Evolutionary conservation across 2,113 vertebrate species (phyloP), one percentile per base, ranked within the genome.

Genomic region (Casuarius casuarius): DNA sequence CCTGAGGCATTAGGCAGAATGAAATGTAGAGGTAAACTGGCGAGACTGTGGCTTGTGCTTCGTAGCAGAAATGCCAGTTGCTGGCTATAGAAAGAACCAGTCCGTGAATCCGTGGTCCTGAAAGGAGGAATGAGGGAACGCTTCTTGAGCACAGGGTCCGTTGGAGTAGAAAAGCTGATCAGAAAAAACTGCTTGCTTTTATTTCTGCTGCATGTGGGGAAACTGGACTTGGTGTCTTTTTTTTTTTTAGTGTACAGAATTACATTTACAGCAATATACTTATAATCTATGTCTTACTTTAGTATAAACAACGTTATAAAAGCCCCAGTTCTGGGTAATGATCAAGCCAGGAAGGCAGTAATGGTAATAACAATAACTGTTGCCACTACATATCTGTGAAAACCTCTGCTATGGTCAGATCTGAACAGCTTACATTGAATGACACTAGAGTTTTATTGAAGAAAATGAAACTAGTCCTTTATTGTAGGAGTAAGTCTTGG

Each of bases 21-120:
- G 4, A 71, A 84, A 22, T 49, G 5, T 26, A 67, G 28, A 78
- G 33, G 74, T 52, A 80, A 95, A 28, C 26, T 19, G 51, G 12
- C 1, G 0, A 0, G 28, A 8, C 29, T 38, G 35, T 31, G 35
- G 8, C 35, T 46, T 14, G 6, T 10, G 35, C 26, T 66, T 81
- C 21, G 49, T 56, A 49, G 56, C 25, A 71, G 73, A 89, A 81
- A 75, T 65, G 12, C 22, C 21, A 22, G 7, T 26, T 66, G 35
- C 29, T 91, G 29, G 8, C 26, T 67, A 3, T 26, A 48, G 38
- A 19, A 42, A 52, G 40, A 81, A 12, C 26, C 4, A 2, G 4
- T 68, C 31, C 35, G 21, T 8, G 22, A 73, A 56, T 67, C 38
- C 82, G 20, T 31, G 31, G 54, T 9, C 11, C n/a, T 68, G 48